phyloP scores from a whole-genome alignment of 2,888 invertebrate genomes.

The Latrodectus elegans region DNA sequence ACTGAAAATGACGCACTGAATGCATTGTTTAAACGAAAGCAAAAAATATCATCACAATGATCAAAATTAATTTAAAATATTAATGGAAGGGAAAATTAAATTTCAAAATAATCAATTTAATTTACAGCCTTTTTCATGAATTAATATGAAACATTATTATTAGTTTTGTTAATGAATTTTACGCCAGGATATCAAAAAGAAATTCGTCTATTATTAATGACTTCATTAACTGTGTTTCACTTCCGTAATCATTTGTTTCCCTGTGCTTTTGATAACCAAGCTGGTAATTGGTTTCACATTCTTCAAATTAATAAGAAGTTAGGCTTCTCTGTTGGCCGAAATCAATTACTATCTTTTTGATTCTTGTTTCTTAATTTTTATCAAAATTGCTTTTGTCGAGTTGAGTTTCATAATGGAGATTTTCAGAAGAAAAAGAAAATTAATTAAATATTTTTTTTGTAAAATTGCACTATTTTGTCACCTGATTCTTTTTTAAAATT shows the following conservation, averaged over 20 bases:
- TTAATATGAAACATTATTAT: not conserved
- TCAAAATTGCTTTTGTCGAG: not conserved
- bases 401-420: not conserved
- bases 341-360: not conserved
- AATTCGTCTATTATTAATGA: slow-evolving; percentile 26
- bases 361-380: not conserved
- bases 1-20: too few species aligned
- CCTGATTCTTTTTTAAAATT: too few species aligned
- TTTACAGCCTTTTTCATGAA: not conserved
- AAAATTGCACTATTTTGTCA: too few species aligned
- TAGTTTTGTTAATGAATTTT: slow-evolving; percentile 1
- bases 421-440: too few species aligned
- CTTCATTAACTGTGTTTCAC: slow-evolving; percentile 39
- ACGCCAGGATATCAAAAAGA: slow-evolving; percentile 3
- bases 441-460: too few species aligned
- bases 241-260: slow-evolving; percentile 35
- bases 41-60: not conserved
- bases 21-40: too few species aligned
- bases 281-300: slow-evolving; percentile 25
- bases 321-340: not conserved
- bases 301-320: slow-evolving; percentile 22
- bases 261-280: not conserved
- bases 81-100: not conserved
- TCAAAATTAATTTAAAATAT: not conserved
- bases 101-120: slow-evolving; percentile 2